A percentile compares a stretch with the other conserved stretches of the same genome.
phyloP scores from a whole-genome alignment of 2,113 vertebrate genomes.

The Peromyscus polionotus region DNA sequence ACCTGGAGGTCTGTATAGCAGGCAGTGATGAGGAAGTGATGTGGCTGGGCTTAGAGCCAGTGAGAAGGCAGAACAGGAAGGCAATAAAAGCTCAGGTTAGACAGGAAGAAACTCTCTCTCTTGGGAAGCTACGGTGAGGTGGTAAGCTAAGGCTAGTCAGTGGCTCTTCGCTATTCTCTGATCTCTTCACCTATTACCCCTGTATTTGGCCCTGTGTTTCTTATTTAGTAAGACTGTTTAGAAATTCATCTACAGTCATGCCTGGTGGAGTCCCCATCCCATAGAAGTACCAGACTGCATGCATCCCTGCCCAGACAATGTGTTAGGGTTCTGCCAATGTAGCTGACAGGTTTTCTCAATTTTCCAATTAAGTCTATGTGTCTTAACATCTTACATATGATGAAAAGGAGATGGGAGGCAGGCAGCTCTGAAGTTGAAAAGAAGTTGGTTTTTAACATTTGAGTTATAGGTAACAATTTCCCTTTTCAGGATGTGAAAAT shows the following conservation, averaged over 20 bases:
- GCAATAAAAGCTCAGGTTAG: too few species aligned
- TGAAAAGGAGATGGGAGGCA: slow-evolving; percentile 12
- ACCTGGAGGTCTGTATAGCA: background rate
- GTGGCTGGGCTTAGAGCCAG: too few species aligned
- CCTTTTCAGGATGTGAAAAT: slow-evolving; percentile 42
- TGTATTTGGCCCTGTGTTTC: too few species aligned
- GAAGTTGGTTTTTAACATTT: slow-evolving; percentile 38
- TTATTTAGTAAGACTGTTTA: too few species aligned
- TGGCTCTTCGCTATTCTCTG: too few species aligned
- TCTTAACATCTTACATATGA: slow-evolving; percentile 56
- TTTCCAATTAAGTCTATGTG: slow-evolving; percentile 54
- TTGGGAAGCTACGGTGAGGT: too few species aligned
- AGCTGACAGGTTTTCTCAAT: slow-evolving; percentile 25
- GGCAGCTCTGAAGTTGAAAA: slow-evolving; percentile 2
- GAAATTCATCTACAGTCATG: too few species aligned
- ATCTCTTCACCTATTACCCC: too few species aligned
- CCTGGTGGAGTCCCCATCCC: background rate
- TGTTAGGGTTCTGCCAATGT: background rate
- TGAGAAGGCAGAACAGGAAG: too few species aligned
- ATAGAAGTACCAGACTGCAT: fast-evolving
- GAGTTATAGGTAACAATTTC: slow-evolving; percentile 43
- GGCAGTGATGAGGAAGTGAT: too few species aligned
- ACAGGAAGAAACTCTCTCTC: too few species aligned
- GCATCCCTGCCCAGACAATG: background rate
- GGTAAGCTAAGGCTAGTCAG: too few species aligned